Conservation (phyloP, 2,888 invertebrate species). For the Apamea crenata region DNA sequence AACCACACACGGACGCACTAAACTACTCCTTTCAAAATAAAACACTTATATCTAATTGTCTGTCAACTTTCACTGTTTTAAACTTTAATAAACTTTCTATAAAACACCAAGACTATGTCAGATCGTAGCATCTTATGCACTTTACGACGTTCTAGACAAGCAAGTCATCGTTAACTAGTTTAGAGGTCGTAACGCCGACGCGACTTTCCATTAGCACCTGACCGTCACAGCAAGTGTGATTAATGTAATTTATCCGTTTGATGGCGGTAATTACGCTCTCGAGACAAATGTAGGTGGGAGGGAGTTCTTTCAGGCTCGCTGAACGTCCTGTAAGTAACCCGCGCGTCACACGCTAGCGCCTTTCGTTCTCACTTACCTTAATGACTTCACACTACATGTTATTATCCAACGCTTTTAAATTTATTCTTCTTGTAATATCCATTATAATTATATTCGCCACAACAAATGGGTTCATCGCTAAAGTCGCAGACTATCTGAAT, state of each 20-base stretch:
- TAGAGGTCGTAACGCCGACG: constrained; percentile 74
- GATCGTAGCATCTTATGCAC: constrained; percentile 66
- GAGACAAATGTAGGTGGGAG: constrained; percentile 72
- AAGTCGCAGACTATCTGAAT: constrained; percentile 51
- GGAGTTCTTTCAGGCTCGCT: constrained; percentile 52
- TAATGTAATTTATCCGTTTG: constrained; percentile 86
- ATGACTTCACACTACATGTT: constrained; percentile 71
- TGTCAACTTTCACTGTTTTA: constrained; percentile 44
- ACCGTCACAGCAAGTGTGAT: constrained; percentile 83
- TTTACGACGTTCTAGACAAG: constrained; percentile 71
- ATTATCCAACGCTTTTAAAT: constrained; percentile 26
- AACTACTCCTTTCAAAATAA: constrained; percentile 58
- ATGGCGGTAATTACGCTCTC: constrained; percentile 81
- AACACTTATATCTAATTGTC: constrained; percentile 56
- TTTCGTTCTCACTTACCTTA: constrained; percentile 75
- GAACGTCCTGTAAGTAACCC: constrained; percentile 24
- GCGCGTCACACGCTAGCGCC: constrained; percentile 41
- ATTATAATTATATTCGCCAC: constrained; percentile 35
- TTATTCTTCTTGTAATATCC: constrained; percentile 25
- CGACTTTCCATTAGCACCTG: constrained; percentile 85
- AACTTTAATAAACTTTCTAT: constrained; percentile 47
- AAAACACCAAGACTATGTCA: constrained; percentile 38
- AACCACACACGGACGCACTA: constrained; percentile 38
- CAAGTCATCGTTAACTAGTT: constrained; percentile 71
- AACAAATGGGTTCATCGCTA: constrained; percentile 57